These are phyloP conservation scores for Chymomyza procnemis DNA, from an alignment of 2,888 invertebrate genomes.

Conservation along the genomic window DNA sequence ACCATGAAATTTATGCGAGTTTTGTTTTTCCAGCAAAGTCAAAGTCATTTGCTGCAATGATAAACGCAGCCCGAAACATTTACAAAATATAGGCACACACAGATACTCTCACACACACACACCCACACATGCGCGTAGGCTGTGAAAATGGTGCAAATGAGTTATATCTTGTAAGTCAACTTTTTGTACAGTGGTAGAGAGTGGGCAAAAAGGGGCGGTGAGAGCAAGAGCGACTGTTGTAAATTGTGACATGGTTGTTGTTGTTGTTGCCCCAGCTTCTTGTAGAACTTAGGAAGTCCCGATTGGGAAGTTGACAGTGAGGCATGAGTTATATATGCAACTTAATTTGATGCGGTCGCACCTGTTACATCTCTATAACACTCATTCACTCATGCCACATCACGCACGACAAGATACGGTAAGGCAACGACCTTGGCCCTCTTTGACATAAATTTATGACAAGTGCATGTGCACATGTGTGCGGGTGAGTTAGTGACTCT, in stretches of 20 bases:
- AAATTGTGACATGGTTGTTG: neutral
- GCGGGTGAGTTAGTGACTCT: neutral
- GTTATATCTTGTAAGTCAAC: conserved; percentile 51
- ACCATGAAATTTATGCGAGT: conserved; percentile 29
- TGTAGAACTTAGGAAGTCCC: conserved; percentile 29
- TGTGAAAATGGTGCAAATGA: conserved; percentile 30
- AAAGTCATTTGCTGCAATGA: conserved; percentile 54
- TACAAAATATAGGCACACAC: conserved; percentile 56
- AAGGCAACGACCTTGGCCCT: conserved; percentile 48
- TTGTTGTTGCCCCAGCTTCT: conserved; percentile 28
- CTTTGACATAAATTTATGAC: conserved; percentile 61
- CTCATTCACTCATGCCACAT: neutral
- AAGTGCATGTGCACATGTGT: conserved; percentile 4
- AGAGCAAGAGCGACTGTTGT: neutral
- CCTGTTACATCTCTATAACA: conserved; percentile 59
- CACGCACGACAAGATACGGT: too few species aligned
- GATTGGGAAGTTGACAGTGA: neutral
- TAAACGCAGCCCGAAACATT: conserved; percentile 61
- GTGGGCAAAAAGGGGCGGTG: neutral
- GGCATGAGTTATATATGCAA: conserved; percentile 67
- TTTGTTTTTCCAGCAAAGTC: conserved; percentile 42
- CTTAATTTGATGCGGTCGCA: conserved; percentile 68
- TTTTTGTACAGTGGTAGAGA: conserved; percentile 24
- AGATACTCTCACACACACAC: neutral
- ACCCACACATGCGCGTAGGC: conserved; percentile 37